phyloP scores from a whole-genome alignment of 2,113 vertebrate species.

The Pygoscelis adeliae region DNA sequence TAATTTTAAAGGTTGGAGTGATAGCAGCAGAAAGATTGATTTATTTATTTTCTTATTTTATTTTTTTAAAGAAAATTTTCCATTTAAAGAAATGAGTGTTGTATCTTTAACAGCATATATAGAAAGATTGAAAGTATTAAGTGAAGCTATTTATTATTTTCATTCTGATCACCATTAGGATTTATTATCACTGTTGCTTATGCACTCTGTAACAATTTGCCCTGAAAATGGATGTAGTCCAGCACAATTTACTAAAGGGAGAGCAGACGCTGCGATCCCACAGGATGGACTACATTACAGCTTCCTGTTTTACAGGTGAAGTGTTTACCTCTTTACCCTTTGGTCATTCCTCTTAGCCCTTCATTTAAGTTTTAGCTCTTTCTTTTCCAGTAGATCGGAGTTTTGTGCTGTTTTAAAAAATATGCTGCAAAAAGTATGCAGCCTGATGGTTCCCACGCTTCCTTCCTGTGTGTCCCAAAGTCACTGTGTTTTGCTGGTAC shows the following conservation, averaged over 20 bases:
- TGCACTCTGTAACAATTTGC: background rate
- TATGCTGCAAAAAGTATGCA: background rate
- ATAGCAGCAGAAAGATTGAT: background rate
- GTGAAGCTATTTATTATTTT: background rate
- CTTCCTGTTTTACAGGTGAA: background rate
- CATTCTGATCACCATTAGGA: background rate
- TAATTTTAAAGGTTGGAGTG: background rate
- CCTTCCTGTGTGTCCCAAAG: background rate
- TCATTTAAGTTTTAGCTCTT: background rate
- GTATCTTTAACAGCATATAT: background rate
- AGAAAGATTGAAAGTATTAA: background rate
- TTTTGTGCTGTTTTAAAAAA: background rate
- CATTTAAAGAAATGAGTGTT: background rate
- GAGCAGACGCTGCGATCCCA: accelerated
- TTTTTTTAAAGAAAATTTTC: background rate
- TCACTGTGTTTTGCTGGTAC: background rate
- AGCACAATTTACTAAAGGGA: background rate
- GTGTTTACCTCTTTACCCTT: background rate
- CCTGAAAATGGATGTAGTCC: background rate
- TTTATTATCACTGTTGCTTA: background rate
- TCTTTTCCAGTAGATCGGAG: background rate
- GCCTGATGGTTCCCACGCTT: background rate
- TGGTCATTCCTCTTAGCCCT: background rate
- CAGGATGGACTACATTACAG: background rate
- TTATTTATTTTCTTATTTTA: background rate